Percentiles rank a stretch among this genome's conserved stretches.
These are phyloP conservation scores for Pollenia labialis DNA, from an alignment of 2,888 invertebrate genomes.

Conservation along the genomic window DNA sequence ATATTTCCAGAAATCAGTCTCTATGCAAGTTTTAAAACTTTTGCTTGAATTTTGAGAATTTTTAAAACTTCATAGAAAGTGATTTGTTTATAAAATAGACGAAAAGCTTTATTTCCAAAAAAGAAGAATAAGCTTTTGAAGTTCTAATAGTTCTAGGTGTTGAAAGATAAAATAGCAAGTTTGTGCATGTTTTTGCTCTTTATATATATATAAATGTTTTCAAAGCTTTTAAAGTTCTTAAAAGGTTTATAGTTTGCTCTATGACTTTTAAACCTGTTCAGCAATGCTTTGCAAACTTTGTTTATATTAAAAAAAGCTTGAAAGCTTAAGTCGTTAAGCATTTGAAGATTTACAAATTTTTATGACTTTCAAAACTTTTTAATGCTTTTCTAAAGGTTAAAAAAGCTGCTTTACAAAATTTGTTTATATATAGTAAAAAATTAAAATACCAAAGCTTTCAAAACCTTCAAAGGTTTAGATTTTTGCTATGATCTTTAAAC, in stretches of 20 bases:
- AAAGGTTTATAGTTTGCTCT: neutral
- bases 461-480: neutral
- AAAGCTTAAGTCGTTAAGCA: no score
- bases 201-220: neutral
- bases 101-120: slow-evolving; percentile 49
- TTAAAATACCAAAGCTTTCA: no score
- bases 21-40: slow-evolving; percentile 82
- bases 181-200: slow-evolving; percentile 33
- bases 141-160: neutral
- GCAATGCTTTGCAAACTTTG: no score
- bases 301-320: no score
- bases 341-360: neutral
- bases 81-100: slow-evolving; percentile 70
- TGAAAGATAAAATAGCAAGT: slow-evolving; percentile 28
- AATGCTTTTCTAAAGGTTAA: no score
- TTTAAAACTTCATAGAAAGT: slow-evolving; percentile 83
- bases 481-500: slow-evolving; percentile 44
- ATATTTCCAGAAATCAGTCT: slow-evolving; percentile 79
- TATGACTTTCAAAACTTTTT: slow-evolving; percentile 16
- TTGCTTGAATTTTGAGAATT: slow-evolving; percentile 13
- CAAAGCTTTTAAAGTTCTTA: slow-evolving; percentile 53
- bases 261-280: no score
- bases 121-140: slow-evolving; percentile 36
- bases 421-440: no score
- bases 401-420: no score